Evolutionary conservation across 2,888 invertebrate genomes (phyloP), one percentile per base, ranked within the genome.

Genomic region (Diplazon laetatorius): DNA sequence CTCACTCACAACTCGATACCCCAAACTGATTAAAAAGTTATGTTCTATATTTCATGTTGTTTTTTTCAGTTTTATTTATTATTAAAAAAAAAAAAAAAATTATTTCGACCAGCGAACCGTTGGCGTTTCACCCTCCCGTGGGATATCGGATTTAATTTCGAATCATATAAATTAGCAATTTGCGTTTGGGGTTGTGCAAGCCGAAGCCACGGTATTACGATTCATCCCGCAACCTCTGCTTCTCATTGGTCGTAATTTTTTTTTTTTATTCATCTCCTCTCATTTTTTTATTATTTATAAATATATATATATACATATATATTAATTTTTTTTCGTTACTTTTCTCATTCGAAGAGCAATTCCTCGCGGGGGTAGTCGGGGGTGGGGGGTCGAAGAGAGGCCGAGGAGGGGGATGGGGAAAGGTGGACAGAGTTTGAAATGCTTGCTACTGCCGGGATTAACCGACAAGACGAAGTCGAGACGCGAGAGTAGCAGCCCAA

Each of bases 241-340:
- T 35, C 44, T 37, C 55, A 37, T 57, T 65, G 22, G 62, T 55
- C n/a, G n/a, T n/a, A n/a, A n/a, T n/a, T n/a, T n/a, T n/a, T n/a
- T n/a, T n/a, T n/a, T n/a, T n/a, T n/a, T n/a, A n/a, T n/a, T n/a
- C n/a, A n/a, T n/a, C n/a, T n/a, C n/a, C n/a, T n/a, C n/a, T n/a
- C n/a, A n/a, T n/a, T n/a, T n/a, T n/a, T n/a, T n/a, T n/a, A n/a
- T n/a, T n/a, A n/a, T n/a, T n/a, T n/a, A n/a, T n/a, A n/a, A n/a
- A n/a, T n/a, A n/a, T n/a, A n/a, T n/a, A n/a, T n/a, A n/a, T n/a
- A n/a, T n/a, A n/a, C n/a, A n/a, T n/a, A n/a, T n/a, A n/a, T n/a
- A n/a, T n/a, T n/a, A n/a, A n/a, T 69, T 66, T 75, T 75, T 75
- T 68, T 72, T 76, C 59, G 66, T n/a, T 42, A 55, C 10, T n/a